Percentiles rank a stretch among this genome's conserved stretches.
phyloP scores from a whole-genome alignment of 2,113 vertebrate genomes.

The Dasyprocta punctata region DNA sequence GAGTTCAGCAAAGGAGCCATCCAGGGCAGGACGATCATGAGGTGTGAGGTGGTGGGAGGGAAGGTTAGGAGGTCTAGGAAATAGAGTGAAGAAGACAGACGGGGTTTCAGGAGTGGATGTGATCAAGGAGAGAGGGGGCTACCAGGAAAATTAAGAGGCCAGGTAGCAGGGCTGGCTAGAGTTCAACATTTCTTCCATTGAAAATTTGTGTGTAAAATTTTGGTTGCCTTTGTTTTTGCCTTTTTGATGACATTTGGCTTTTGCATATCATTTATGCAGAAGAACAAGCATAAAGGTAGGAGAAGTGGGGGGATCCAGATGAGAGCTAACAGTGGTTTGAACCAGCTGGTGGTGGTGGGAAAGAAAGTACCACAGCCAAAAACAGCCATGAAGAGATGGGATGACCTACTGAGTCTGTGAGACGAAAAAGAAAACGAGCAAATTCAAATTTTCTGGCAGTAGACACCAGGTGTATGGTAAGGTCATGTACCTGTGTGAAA shows the following conservation, averaged over 20 bases:
- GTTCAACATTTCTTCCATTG: background rate
- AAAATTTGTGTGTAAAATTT: background rate
- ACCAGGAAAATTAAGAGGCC: background rate
- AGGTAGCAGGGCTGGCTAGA: accelerated
- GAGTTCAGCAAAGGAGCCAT: accelerated
- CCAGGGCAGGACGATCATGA: background rate
- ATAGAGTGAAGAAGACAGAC: background rate
- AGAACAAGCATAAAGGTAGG: background rate
- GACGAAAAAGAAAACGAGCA: background rate
- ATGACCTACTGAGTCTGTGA: background rate
- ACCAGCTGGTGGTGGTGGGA: background rate
- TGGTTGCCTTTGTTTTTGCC: background rate
- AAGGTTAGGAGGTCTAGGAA: background rate
- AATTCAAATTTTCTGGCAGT: background rate
- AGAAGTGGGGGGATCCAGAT: too few relatives aligned
- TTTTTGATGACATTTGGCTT: background rate
- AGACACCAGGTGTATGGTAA: background rate
- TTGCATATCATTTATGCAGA: background rate
- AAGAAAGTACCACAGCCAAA: background rate
- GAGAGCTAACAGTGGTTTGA: background rate
- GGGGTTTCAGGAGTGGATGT: accelerated
- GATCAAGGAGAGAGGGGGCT: background rate
- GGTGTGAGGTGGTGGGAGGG: background rate
- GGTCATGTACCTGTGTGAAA: background rate
- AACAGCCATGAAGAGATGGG: background rate